Percentiles rank a stretch among this genome's conserved stretches.
phyloP scores from a whole-genome alignment of 1,140 invertebrate genomes.

The Dolichoris vasculosae region DNA sequence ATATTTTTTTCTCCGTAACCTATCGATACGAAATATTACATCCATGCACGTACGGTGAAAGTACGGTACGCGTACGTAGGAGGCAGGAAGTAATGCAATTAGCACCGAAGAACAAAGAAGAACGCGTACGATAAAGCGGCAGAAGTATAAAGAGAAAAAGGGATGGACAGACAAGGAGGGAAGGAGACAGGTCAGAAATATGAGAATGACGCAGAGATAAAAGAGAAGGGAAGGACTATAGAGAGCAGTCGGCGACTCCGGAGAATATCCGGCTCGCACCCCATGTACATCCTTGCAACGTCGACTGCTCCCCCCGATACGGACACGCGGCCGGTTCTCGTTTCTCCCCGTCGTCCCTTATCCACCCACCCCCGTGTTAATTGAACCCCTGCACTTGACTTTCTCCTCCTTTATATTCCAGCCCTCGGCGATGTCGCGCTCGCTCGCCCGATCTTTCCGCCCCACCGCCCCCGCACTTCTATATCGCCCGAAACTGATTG shows the following conservation, averaged over 20 bases:
- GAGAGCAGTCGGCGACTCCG: neutral
- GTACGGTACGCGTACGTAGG: neutral
- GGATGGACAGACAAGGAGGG: neutral
- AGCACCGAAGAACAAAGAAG: neutral
- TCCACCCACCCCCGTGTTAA: neutral
- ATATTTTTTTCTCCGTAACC: neutral
- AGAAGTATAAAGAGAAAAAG: neutral
- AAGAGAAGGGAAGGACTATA: neutral
- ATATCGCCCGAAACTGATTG: conserved; percentile 33
- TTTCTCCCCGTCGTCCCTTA: neutral
- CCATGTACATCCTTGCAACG: conserved; percentile 14
- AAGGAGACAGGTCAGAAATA: neutral
- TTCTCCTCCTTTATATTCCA: conserved; percentile 26
- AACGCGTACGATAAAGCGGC: neutral
- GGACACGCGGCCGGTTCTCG: neutral
- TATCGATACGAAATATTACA: neutral
- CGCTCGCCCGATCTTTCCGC: neutral
- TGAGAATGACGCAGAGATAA: neutral
- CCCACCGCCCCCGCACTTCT: neutral
- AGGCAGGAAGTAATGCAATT: neutral
- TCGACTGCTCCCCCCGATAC: conserved; percentile 1
- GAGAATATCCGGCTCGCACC: conserved; percentile 15
- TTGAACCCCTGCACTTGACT: conserved; percentile 27
- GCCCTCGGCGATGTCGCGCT: conserved; percentile 5
- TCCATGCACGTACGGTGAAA: neutral